Percentiles rank a stretch among this genome's conserved stretches.
Evolutionary conservation across 2,113 vertebrate genomes (phyloP).

Genomic region (Otus sunia): DNA sequence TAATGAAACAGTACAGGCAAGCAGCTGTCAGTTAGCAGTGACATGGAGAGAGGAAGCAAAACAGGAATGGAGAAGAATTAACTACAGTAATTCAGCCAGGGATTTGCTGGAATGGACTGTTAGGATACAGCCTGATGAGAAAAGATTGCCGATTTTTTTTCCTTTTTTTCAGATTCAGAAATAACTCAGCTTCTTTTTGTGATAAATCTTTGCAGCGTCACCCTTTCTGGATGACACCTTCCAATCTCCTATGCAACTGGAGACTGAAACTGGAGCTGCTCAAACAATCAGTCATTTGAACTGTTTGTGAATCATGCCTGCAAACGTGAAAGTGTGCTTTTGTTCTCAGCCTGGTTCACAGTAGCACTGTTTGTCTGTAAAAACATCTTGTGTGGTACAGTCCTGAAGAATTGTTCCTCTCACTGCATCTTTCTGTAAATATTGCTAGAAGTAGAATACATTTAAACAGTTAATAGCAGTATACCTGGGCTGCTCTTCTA

Average conservation of each 20-base stretch:
- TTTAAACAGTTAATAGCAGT: conserved; percentile 41
- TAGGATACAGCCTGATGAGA: conserved; percentile 39
- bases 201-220: conserved; percentile 14
- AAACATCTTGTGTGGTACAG: conserved; percentile 28
- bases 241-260: conserved; percentile 12
- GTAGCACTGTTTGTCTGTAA: conserved; percentile 39
- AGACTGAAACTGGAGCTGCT: conserved; percentile 61
- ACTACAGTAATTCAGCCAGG: neutral
- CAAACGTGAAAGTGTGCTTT: neutral
- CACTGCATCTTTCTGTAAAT: conserved; percentile 34
- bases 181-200: conserved; percentile 29
- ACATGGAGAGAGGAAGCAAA: neutral
- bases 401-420: neutral
- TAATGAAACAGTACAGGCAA: conserved; percentile 3
- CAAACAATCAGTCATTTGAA: conserved; percentile 11
- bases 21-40: neutral
- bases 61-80: conserved; percentile 9
- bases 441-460: conserved; percentile 26
- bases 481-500: conserved; percentile 20
- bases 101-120: conserved; percentile 15
- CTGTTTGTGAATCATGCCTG: conserved; percentile 23
- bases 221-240: neutral
- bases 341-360: conserved; percentile 26
- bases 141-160: neutral
- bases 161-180: neutral